These are phyloP conservation scores for Auanema sp. DNA, from an alignment of 2,888 invertebrate genomes.

Conservation along the genomic window DNA sequence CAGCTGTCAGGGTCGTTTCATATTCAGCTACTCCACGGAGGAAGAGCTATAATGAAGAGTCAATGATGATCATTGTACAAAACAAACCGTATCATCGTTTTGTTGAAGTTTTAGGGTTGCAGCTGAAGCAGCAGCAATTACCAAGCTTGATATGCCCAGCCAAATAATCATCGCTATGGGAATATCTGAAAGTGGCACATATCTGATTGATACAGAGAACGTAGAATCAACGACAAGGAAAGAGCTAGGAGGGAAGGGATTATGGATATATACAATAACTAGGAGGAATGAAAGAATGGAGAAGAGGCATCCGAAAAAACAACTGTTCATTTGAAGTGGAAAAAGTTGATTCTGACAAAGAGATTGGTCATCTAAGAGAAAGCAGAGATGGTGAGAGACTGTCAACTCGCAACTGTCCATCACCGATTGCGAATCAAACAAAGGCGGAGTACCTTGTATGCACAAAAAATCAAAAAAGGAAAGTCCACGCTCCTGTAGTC, in stretches of 20 bases:
- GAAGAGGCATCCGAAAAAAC: background rate
- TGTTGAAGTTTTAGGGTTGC: conserved; percentile 1
- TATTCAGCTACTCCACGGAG: conserved; percentile 48
- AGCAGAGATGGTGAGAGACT: background rate
- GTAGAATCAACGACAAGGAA: too few relatives aligned
- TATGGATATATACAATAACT: too few relatives aligned
- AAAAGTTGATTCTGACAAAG: background rate
- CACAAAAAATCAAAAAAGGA: background rate
- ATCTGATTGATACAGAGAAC: too few relatives aligned
- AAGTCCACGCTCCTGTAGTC: background rate
- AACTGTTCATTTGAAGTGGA: background rate
- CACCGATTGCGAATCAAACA: background rate
- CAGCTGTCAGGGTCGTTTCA: conserved; percentile 59
- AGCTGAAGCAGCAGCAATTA: background rate
- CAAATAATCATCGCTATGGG: too few relatives aligned
- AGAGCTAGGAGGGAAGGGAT: too few relatives aligned
- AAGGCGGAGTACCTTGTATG: background rate
- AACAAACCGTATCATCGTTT: background rate
- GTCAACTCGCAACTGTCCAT: background rate
- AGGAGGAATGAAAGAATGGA: background rate
- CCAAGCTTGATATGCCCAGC: too few relatives aligned
- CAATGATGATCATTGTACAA: background rate
- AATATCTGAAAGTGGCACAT: too few relatives aligned
- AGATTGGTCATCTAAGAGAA: background rate
- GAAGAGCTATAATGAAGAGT: conserved; percentile 22